phyloP scores from a whole-genome alignment of 1,140 invertebrate genomes.

The Brevipalpus yothersi region DNA sequence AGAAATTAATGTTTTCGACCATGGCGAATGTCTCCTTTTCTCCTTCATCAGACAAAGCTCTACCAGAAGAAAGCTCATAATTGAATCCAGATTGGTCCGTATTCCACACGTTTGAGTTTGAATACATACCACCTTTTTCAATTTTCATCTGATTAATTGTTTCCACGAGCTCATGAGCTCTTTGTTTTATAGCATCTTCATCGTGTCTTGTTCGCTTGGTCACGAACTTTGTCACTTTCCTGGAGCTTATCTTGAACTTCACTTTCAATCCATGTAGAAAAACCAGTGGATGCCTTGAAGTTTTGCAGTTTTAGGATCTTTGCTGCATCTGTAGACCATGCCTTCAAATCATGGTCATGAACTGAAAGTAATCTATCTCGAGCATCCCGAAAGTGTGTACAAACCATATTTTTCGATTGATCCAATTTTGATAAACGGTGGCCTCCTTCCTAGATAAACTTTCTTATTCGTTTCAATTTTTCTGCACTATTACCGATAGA shows the following conservation, averaged over 20 bases:
- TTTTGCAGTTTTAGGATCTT: background rate
- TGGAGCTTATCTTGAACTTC: background rate
- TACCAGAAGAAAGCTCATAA: background rate
- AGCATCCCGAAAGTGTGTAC: constrained; percentile 7
- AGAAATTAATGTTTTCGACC: background rate
- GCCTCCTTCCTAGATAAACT: background rate
- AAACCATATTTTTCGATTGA: background rate
- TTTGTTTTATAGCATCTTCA: background rate
- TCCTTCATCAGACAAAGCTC: background rate
- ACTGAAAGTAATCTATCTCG: background rate
- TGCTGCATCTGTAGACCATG: background rate
- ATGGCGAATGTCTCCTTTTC: background rate
- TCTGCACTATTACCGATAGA: background rate
- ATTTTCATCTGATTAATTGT: background rate
- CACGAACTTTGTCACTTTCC: background rate
- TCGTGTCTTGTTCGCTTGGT: background rate
- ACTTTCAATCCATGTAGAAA: background rate
- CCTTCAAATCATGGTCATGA: background rate
- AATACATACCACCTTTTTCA: background rate
- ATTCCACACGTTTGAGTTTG: background rate
- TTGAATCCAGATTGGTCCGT: background rate
- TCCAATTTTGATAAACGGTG: background rate
- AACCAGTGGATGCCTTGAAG: background rate
- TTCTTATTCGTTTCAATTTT: background rate
- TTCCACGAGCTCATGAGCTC: background rate